Conservation (phyloP, 2,797 vertebrate species). For the Darevskia nairensis region DNA sequence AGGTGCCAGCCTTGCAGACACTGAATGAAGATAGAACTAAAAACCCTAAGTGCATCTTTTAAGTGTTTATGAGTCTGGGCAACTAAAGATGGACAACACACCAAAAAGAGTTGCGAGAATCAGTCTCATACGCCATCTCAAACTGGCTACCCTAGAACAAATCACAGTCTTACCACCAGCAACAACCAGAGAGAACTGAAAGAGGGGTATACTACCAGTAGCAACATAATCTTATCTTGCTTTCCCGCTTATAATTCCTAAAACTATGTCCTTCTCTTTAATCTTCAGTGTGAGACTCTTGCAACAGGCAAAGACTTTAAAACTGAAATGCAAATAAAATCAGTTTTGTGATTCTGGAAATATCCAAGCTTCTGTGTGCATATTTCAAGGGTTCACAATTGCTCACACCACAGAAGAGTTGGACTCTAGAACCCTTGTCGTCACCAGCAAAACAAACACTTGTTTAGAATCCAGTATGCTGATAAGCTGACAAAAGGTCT, state of each 20-base stretch:
- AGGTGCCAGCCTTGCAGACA: no score
- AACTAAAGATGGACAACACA: no score
- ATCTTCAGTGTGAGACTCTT: not conserved
- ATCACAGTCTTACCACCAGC: not conserved
- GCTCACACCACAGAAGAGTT: not conserved
- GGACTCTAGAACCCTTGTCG: not conserved
- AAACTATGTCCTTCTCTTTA: not conserved
- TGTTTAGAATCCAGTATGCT: not conserved
- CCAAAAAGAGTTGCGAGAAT: not conserved
- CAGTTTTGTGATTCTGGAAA: not conserved
- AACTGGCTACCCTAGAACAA: not conserved
- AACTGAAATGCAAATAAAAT: not conserved
- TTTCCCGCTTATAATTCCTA: not conserved
- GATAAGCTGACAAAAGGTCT: conserved; percentile 9
- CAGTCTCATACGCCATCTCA: not conserved
- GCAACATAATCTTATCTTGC: not conserved
- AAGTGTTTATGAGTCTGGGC: no score
- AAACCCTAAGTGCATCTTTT: no score
- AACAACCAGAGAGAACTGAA: not conserved
- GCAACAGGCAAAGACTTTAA: no score
- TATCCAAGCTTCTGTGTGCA: not conserved
- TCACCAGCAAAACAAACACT: conserved; percentile 9
- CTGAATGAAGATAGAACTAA: no score
- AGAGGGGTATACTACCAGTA: not conserved
- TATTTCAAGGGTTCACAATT: not conserved